Base-by-base conservation (phyloP, 2,888 invertebrate genomes). In the Hypselothyrea guttata region DNA sequence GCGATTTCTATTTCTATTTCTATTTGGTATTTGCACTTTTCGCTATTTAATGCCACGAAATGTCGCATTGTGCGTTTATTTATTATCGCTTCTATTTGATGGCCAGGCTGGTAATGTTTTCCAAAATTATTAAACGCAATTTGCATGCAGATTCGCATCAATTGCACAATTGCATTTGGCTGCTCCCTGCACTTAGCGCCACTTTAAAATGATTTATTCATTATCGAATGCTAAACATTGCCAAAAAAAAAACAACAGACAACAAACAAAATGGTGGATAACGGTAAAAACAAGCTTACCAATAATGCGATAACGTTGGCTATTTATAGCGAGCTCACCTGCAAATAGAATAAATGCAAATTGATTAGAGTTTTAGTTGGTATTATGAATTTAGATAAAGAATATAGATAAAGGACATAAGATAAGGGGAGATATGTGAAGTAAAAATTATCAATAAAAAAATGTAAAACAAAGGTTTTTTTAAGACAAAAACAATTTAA, bases 1-100 rank as follows among this genome's bases (percentile, higher is more conserved):
- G 22, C 22, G n/a, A 22, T 22, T 22, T 22, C 22, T n/a, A n/a
- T n/a, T n/a, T n/a, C n/a, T n/a, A n/a, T n/a, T n/a, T n/a, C n/a
- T n/a, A 69, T 69, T 68, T 68, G 57, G 59, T 30, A 30, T 22
- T 22, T 57, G 54, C 47, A 58, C 58, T 63, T 63, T 53, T 58
- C n/a, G n/a, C n/a, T n/a, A n/a, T 72, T 72, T 51, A 63, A 68
- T 72, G 64, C 22, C 47, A 60, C 73, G 64, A 64, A 61, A 53
- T 60, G 63, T 40, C 40, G 47, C 63, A 59, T 58, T 72, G 52
- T 34, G 49, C 44, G 66, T 57, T 61, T 69, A 69, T 73, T 60
- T 55, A 70, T 71, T 66, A 22, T 2, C 22, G 22, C 5, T 22
- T 22, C 5, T 22, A 22, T 22, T 22, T 2, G 3, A 22, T 22